Conservation (phyloP, 1,140 invertebrate species). For the Lordiphosa collinella region DNA sequence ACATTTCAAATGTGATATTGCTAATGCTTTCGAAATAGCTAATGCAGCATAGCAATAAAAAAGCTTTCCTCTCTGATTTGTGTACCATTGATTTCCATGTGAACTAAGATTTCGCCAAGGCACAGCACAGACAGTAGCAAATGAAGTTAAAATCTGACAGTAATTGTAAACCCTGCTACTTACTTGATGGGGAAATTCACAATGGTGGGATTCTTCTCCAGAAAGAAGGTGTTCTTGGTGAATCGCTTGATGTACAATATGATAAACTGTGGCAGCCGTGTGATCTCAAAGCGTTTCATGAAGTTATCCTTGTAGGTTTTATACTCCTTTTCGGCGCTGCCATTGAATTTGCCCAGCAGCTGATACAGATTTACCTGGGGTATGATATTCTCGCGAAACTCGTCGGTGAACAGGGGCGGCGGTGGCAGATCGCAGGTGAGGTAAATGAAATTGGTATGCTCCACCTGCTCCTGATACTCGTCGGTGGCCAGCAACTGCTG, state of each 20-base stretch:
- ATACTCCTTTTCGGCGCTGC: slow-evolving; percentile 97
- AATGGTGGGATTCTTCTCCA: slow-evolving; percentile 99
- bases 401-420: slow-evolving; percentile 97
- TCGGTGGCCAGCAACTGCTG: slow-evolving; percentile 88
- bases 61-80: too few relatives aligned
- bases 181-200: slow-evolving; percentile 99
- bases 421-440: slow-evolving; percentile 98
- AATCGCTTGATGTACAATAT: slow-evolving; percentile 99
- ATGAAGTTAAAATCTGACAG: too few relatives aligned
- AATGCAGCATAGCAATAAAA: too few relatives aligned
- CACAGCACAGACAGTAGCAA: too few relatives aligned
- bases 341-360: slow-evolving; percentile 97
- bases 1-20: too few relatives aligned
- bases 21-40: too few relatives aligned
- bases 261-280: slow-evolving; percentile 96
- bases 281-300: slow-evolving; percentile 98
- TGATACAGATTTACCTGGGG: slow-evolving; percentile 98
- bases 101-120: too few relatives aligned
- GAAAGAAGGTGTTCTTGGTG: slow-evolving; percentile 99
- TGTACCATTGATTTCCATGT: too few relatives aligned
- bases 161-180: too few relatives aligned
- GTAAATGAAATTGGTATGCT: slow-evolving; percentile 96
- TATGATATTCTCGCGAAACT: slow-evolving; percentile 98
- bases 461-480: slow-evolving; percentile 93
- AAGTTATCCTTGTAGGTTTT: slow-evolving; percentile 99